Evolutionary conservation across 1,140 invertebrate genomes (phyloP).

Genomic region (Drosophila rufa): DNA sequence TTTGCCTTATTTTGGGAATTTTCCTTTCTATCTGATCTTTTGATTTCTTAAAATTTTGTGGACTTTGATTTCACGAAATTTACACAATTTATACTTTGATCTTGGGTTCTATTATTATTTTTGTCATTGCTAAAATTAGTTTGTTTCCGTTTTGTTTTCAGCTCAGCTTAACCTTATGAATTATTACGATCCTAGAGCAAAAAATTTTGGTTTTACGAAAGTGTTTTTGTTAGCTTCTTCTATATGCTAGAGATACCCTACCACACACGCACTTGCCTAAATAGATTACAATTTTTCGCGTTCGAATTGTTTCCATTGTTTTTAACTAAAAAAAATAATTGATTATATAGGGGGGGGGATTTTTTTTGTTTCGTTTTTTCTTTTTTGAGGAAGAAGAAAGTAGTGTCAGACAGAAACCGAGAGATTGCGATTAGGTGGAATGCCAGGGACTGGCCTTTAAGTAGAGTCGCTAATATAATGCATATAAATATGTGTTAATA

Average conservation of each 20-base stretch:
- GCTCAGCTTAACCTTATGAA: conserved; percentile 44
- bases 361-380: neutral
- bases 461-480: conserved; percentile 46
- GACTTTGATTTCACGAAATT: conserved; percentile 51
- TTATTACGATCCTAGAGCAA: conserved; percentile 53
- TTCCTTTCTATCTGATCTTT: conserved; percentile 5
- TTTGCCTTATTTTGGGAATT: conserved; percentile 10
- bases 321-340: conserved; percentile 39
- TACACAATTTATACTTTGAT: conserved; percentile 37
- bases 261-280: conserved; percentile 49
- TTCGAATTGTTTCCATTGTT: conserved; percentile 24
- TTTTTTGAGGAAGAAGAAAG: neutral
- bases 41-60: conserved; percentile 29
- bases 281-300: conserved; percentile 41
- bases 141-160: conserved; percentile 31
- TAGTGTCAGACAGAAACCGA: conserved; percentile 28
- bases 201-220: conserved; percentile 62
- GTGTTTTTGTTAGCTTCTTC: conserved; percentile 41
- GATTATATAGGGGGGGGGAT: neutral
- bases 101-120: conserved; percentile 20
- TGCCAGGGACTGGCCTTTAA: conserved; percentile 38
- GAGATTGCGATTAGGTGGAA: conserved; percentile 49
- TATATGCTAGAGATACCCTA: conserved; percentile 55
- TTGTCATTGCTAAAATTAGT: conserved; percentile 34
- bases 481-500: conserved; percentile 24